Base-by-base conservation (phyloP, 2,888 invertebrate species). In the Noctua comes region DNA sequence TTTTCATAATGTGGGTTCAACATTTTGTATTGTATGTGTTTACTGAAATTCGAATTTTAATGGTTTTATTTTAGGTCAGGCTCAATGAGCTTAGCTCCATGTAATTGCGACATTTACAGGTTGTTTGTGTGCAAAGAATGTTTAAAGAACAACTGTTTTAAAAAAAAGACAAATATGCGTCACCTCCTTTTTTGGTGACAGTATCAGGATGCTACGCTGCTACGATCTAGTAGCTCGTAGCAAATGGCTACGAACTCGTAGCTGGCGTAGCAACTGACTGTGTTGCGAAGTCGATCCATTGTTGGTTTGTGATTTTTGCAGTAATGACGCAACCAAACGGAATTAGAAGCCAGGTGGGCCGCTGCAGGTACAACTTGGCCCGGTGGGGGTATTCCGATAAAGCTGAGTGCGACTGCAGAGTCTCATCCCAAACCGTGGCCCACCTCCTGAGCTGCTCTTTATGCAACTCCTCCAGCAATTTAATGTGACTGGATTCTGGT, bases 1-100 rank as follows among this genome's bases (percentile, higher is more conserved):
- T 68, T 73, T 80, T 57, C 54, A 59, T 76, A 70, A 68, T 68
- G 27, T 80, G 62, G 62, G 72, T 57, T 64, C 36, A 66, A 73
- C n/a, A 62, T 51, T 43, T 69, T 77, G 40, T 62, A 27, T 62
- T 0, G 24, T 59, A 64, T 31, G 16, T 69, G 51, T 77, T 82
- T 62, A 59, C 69, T 70, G 27, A 51, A 72, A 59, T 65, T 43
- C n/a, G 0, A 21, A 64, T 57, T 31, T 54, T 57, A 69, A 68
- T 73, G 31, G 64, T 65, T 54, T 77, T 75, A 64, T 54, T 76
- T 57, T 57, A 65, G 27, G 8, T 51, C 5, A 18, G 1, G 18
- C 8, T 21, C 21, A n/a, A 13, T 65, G 31, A 21, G 62, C 31
- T 62, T 21, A 31, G 21, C 31, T 62, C 10, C 8, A 59, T 59